A percentile compares a stretch with the other conserved stretches of the same genome.
These are phyloP conservation scores for Oenanthe melanoleuca DNA, from an alignment of 2,113 vertebrate species.

Conservation along the genomic window DNA sequence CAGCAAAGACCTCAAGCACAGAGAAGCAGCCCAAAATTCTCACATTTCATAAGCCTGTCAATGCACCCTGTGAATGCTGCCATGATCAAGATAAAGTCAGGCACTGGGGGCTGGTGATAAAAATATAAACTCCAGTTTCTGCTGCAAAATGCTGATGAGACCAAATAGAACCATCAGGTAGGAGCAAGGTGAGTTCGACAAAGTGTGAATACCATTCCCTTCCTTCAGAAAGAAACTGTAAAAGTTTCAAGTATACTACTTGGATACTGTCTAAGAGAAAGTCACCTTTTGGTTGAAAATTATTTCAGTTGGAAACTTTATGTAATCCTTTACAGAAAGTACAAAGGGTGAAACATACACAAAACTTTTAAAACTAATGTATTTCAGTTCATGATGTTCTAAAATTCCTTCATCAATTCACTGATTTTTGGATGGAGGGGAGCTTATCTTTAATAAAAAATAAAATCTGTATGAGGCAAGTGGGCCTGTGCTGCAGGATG, in stretches of 20 bases:
- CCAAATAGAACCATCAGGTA: not conserved
- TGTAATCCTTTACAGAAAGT: not conserved
- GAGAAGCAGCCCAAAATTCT: not conserved
- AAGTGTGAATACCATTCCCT: not conserved
- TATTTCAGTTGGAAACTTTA: not conserved
- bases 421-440: not conserved
- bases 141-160: not conserved
- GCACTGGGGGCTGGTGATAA: fast-evolving
- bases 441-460: not conserved
- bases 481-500: not conserved
- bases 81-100: not conserved
- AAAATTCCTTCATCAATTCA: not conserved
- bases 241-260: not conserved
- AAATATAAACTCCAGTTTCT: not conserved
- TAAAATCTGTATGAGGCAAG: not conserved
- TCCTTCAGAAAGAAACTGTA: not conserved
- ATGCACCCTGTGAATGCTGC: not conserved
- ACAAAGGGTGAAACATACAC: not conserved
- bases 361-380: not conserved
- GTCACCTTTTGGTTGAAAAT: not conserved
- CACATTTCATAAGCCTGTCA: not conserved
- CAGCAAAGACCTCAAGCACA: not conserved
- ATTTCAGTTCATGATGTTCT: not conserved
- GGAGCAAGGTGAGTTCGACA: not conserved
- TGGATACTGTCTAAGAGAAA: not conserved